Evolutionary conservation across 2,113 vertebrate genomes (phyloP).

Genomic region (Anseranas semipalmata): DNA sequence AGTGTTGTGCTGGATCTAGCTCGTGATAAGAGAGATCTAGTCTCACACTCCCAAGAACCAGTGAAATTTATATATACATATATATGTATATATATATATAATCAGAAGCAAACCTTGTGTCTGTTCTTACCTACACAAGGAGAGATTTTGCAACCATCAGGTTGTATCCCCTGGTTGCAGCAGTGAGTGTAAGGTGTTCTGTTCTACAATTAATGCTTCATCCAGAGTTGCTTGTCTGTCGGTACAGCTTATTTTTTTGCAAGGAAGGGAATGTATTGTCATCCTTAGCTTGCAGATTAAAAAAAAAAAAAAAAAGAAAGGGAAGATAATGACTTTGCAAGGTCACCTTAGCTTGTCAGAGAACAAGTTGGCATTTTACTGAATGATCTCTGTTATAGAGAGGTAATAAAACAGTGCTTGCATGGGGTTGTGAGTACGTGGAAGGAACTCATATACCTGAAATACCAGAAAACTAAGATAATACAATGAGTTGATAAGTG

Average conservation of each 20-base stretch:
- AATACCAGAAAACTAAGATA: neutral
- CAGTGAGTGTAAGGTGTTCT: accelerated
- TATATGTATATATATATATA: no score
- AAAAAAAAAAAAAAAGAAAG: neutral
- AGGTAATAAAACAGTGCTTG: neutral
- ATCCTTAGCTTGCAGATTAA: neutral
- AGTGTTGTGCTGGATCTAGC: neutral
- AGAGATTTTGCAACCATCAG: accelerated
- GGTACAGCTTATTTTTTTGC: neutral
- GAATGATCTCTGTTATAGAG: neutral
- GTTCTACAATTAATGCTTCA: neutral
- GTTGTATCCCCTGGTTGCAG: neutral
- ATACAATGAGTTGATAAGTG: neutral
- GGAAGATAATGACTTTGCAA: neutral
- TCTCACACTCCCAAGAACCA: accelerated
- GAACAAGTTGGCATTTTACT: neutral
- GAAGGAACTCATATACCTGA: neutral
- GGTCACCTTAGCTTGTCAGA: neutral
- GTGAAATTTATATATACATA: no score
- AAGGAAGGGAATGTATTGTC: accelerated
- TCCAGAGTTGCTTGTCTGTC: neutral
- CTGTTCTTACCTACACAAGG: neutral
- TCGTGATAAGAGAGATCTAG: neutral
- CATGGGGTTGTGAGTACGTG: neutral
- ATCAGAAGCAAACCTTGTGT: neutral